Conservation (phyloP, 1,140 invertebrate genomes). For the Diprion similis region DNA sequence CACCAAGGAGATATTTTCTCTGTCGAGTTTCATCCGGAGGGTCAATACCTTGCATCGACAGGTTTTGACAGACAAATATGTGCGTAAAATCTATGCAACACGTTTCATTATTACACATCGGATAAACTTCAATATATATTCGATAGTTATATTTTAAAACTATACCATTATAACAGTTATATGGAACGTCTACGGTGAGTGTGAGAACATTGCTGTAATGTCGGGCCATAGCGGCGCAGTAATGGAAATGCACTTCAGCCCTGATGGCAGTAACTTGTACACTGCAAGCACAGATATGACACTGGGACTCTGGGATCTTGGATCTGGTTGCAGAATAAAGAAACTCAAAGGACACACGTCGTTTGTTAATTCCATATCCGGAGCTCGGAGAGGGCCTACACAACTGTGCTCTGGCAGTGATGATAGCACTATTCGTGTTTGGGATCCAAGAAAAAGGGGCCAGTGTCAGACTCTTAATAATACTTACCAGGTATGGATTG, state of each 20-base stretch:
- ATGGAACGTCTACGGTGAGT: slow-evolving; percentile 98
- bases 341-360: slow-evolving; percentile 91
- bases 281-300: slow-evolving; percentile 95
- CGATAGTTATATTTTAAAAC: neutral
- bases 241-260: slow-evolving; percentile 95
- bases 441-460: slow-evolving; percentile 86
- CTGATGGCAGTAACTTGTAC: slow-evolving; percentile 90
- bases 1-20: slow-evolving; percentile 97
- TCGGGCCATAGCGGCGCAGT: slow-evolving; percentile 96
- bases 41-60: slow-evolving; percentile 89
- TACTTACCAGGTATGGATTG: slow-evolving; percentile 68
- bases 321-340: slow-evolving; percentile 85
- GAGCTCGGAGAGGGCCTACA: slow-evolving; percentile 86
- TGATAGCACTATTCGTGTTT: slow-evolving; percentile 92
- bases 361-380: slow-evolving; percentile 85
- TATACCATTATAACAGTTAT: slow-evolving; percentile 72
- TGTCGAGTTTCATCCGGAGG: slow-evolving; percentile 95
- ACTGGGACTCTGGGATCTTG: slow-evolving; percentile 94
- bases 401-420: slow-evolving; percentile 93
- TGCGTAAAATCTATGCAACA: slow-evolving; percentile 64
- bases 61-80: slow-evolving; percentile 98
- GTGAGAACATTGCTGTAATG: slow-evolving; percentile 94
- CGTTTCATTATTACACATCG: neutral
- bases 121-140: neutral
- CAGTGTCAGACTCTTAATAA: slow-evolving; percentile 82